Evolutionary conservation across 2,888 invertebrate species (phyloP).

Genomic region (Matsumyia berberina): DNA sequence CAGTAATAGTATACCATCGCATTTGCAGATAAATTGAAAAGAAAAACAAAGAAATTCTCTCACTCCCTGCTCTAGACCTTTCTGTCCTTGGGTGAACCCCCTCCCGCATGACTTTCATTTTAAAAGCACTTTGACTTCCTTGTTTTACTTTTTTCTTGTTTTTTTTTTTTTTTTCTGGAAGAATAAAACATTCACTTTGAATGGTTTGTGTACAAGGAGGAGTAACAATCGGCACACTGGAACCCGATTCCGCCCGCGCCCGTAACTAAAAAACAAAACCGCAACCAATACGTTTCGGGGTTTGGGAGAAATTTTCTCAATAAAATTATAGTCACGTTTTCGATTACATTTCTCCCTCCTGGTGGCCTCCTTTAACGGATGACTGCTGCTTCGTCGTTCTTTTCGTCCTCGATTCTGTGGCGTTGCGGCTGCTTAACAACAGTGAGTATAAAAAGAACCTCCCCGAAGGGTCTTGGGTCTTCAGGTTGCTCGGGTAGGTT

Average conservation of each 20-base stretch:
- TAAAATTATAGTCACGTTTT: conserved; percentile 77
- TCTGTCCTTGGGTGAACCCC: background rate
- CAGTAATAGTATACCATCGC: conserved; percentile 28
- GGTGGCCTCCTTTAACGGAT: conserved; percentile 13
- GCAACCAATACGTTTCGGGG: conserved; percentile 69
- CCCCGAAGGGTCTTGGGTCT: conserved; percentile 40
- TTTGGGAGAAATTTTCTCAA: conserved; percentile 66
- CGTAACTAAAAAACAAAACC: conserved; percentile 36
- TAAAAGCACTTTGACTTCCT: conserved; percentile 53
- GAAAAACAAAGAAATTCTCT: conserved; percentile 52
- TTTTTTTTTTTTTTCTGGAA: conserved; percentile 15
- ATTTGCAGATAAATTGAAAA: conserved; percentile 63
- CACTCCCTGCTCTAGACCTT: conserved; percentile 41
- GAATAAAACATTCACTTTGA: conserved; percentile 64
- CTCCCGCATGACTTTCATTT: conserved; percentile 33
- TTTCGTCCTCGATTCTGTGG: conserved; percentile 9
- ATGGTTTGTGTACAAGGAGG: conserved; percentile 40
- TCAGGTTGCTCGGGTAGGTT: conserved; percentile 29
- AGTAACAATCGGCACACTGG: conserved; percentile 32
- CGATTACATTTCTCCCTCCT: conserved; percentile 64
- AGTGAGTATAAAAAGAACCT: conserved; percentile 49
- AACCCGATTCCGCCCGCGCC: conserved; percentile 20
- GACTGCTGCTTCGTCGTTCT: conserved; percentile 47
- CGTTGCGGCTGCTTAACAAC: conserved; percentile 39
- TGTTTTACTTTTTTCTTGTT: conserved; percentile 27